Evolutionary conservation across 2,113 vertebrate genomes (phyloP).

Genomic region (Symphodus melops): DNA sequence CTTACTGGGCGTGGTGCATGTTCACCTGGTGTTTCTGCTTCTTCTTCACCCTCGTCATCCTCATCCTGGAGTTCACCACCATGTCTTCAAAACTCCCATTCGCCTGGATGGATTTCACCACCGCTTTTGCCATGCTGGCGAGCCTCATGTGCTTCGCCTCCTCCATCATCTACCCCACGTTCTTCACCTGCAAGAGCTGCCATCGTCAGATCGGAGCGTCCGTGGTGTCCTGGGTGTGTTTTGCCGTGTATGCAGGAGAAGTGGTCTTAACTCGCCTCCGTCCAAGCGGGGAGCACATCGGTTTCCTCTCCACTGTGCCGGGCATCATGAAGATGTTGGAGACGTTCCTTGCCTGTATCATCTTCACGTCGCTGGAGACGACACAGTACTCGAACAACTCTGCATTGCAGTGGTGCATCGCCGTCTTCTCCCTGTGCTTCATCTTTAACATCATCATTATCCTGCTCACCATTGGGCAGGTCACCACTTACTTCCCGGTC

Average conservation of each 20-base stretch:
- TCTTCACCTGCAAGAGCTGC: constrained; percentile 58
- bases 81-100: constrained; percentile 79
- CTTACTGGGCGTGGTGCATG: constrained; percentile 89
- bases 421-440: constrained; percentile 89
- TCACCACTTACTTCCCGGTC: constrained; percentile 75
- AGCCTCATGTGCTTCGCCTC: constrained; percentile 85
- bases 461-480: constrained; percentile 77
- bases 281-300: constrained; percentile 82
- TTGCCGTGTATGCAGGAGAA: constrained; percentile 79
- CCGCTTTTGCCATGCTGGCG: constrained; percentile 86
- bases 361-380: constrained; percentile 85
- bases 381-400: rapidly evolving
- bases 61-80: constrained; percentile 85
- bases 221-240: constrained; percentile 83
- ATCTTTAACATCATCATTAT: constrained; percentile 86
- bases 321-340: constrained; percentile 92
- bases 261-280: constrained; percentile 81
- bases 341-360: constrained; percentile 87
- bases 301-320: constrained; percentile 87
- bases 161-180: constrained; percentile 85
- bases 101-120: constrained; percentile 91
- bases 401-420: constrained; percentile 85
- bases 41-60: constrained; percentile 80
- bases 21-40: constrained; percentile 92
- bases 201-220: constrained; percentile 79